Evolutionary conservation across 2,888 invertebrate species (phyloP).

Genomic region (Drosophila vallismaia): DNA sequence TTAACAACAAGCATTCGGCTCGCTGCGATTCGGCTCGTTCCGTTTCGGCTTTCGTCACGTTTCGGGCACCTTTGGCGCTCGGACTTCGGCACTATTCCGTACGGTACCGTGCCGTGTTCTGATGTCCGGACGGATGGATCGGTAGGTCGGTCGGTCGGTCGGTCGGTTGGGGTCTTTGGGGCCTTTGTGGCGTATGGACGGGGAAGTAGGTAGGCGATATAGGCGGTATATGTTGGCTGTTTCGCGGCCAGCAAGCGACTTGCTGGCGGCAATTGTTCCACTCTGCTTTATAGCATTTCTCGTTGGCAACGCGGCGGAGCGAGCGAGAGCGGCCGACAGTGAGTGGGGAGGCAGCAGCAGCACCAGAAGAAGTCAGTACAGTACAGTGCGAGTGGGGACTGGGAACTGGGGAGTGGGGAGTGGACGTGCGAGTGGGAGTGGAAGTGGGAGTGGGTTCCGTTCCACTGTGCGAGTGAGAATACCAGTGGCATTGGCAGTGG

Average conservation of each 20-base stretch:
- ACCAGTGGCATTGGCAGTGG: background rate
- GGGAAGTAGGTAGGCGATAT: too few relatives aligned
- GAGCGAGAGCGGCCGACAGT: constrained; percentile 31
- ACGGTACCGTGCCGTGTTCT: too few relatives aligned
- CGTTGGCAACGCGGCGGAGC: constrained; percentile 20
- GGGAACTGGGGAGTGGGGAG: background rate
- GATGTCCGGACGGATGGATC: background rate
- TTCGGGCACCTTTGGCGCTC: constrained; percentile 1
- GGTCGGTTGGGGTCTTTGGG: background rate
- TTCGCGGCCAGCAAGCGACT: constrained; percentile 69
- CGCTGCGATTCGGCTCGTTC: constrained; percentile 6
- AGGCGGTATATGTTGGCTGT: constrained; percentile 57
- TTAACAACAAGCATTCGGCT: constrained; percentile 22
- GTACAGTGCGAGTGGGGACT: background rate
- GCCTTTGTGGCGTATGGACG: too few relatives aligned
- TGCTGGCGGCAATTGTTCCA: constrained; percentile 48
- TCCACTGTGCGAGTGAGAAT: background rate
- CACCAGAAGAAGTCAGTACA: background rate
- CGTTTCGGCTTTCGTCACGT: constrained; percentile 1
- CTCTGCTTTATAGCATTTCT: constrained; percentile 63
- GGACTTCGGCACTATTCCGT: background rate
- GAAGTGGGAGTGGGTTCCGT: background rate
- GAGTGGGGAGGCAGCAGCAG: background rate
- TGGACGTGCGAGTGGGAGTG: background rate
- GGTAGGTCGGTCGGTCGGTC: background rate